phyloP scores from a whole-genome alignment of 1,140 invertebrate genomes.

The Helicoverpa armigera region DNA sequence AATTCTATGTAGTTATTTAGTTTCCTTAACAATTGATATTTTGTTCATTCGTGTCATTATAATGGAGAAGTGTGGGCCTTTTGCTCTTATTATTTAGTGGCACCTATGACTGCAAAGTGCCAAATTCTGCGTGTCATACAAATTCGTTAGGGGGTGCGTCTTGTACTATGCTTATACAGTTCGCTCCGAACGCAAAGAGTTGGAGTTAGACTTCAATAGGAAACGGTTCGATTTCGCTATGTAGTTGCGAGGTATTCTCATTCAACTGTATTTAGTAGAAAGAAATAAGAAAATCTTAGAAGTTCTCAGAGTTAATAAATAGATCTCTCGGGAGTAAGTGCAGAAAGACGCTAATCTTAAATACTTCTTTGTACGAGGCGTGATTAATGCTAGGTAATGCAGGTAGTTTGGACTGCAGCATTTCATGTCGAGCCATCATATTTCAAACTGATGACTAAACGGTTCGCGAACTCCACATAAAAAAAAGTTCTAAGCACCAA shows the following conservation, averaged over 20 bases:
- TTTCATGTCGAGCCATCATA: too few relatives aligned
- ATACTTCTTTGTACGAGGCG: too few relatives aligned
- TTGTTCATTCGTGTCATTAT: too few relatives aligned
- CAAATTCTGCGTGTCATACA: constrained; percentile 21
- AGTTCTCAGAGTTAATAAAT: too few relatives aligned
- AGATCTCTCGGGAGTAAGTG: neutral
- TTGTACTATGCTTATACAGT: constrained; percentile 4
- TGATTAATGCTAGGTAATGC: neutral
- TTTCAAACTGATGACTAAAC: neutral
- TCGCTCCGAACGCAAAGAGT: neutral
- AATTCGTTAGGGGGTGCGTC: constrained; percentile 24
- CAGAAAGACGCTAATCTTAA: neutral
- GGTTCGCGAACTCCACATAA: neutral
- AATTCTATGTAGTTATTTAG: too few relatives aligned
- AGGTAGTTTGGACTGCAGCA: neutral
- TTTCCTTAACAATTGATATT: too few relatives aligned
- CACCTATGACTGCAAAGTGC: neutral
- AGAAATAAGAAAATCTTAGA: too few relatives aligned
- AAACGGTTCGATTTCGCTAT: too few relatives aligned
- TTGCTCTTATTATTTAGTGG: neutral
- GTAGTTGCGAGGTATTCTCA: too few relatives aligned
- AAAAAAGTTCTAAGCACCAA: neutral
- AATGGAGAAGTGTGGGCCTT: neutral
- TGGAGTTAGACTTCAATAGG: neutral
- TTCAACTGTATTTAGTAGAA: too few relatives aligned